Base-by-base conservation (phyloP, 2,888 invertebrate species). In the Drosophila nr. fundita region DNA sequence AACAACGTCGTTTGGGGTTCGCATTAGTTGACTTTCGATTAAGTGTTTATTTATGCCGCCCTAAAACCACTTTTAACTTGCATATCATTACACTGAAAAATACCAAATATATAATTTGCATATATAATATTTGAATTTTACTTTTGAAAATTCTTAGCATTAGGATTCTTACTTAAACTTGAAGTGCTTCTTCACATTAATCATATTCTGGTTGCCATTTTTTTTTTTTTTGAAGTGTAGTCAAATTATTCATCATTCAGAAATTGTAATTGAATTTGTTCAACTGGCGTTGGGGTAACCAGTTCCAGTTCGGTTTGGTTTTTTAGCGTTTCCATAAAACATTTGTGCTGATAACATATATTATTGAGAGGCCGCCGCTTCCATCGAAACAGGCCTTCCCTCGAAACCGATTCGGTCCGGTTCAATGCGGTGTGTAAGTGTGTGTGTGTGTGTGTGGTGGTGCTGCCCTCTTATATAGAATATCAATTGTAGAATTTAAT, bases 401-500 rank as follows among this genome's bases (percentile, higher is more conserved):
- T 11, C 24, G 13, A 48, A 49, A 49, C 49, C 45, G 15, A 45
- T 24, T 24, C 45, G 2, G 45, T 45, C 29, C 38, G 30, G 73
- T 76, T 76, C 36, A 18, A 30, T 53, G 71, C 63, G 68, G 80
- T 70, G 73, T 24, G 24, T 24, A 1, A 1, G 30, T 30, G 7
- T 30, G 30, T 30, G 29, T 3, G 27, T 29, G 30, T 21, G 81
- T 79, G 76, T 24, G 18, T 83, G 76, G 80, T 80, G 78, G 32
- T 67, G 66, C 0, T 15, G 45, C 15, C 70, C 80, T 68, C 73
- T 76, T 80, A 65, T 76, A 84, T 76, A 54, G 66, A 63, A 82
- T 77, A 83, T 81, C 87, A 89, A 85, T 84, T 87, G 89, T 72
- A 70, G 83, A 84, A 83, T 81, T 76, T 27, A 45, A 36, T 55